phyloP scores from a whole-genome alignment of 2,113 vertebrate species.

The Mormoops blainvillei region DNA sequence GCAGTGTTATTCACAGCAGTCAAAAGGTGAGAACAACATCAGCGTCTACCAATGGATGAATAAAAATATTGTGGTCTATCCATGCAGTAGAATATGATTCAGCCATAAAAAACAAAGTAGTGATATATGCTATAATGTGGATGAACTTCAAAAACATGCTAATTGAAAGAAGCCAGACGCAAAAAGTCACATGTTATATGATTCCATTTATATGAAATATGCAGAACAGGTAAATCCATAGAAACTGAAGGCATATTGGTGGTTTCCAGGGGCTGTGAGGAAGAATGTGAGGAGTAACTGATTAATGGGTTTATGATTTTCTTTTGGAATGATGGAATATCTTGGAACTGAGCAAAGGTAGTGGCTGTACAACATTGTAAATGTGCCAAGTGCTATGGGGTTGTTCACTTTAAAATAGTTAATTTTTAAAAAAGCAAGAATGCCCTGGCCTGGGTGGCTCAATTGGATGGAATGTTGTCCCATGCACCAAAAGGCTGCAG shows the following conservation, averaged over 20 bases:
- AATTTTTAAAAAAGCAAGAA: no score
- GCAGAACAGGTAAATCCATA: no score
- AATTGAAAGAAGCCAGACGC: background rate
- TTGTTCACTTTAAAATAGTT: background rate
- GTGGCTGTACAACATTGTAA: background rate
- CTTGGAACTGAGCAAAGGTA: background rate
- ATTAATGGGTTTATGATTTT: background rate
- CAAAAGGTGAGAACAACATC: background rate
- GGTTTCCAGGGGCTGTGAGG: fast-evolving
- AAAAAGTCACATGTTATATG: background rate
- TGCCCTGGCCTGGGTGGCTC: no score
- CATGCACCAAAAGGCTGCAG: no score
- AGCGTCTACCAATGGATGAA: background rate
- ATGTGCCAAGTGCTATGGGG: no score
- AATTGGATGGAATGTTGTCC: no score
- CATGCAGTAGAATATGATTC: background rate
- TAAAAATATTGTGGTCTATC: background rate
- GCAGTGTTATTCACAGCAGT: background rate
- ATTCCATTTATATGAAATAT: background rate
- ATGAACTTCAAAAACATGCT: background rate
- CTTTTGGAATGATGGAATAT: background rate
- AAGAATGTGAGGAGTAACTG: background rate
- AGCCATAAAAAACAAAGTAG: background rate
- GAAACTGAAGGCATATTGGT: background rate
- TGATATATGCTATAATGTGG: fast-evolving